Evolutionary conservation across 2,797 vertebrate genomes (phyloP).

Genomic region (Pantherophis vulpinus): DNA sequence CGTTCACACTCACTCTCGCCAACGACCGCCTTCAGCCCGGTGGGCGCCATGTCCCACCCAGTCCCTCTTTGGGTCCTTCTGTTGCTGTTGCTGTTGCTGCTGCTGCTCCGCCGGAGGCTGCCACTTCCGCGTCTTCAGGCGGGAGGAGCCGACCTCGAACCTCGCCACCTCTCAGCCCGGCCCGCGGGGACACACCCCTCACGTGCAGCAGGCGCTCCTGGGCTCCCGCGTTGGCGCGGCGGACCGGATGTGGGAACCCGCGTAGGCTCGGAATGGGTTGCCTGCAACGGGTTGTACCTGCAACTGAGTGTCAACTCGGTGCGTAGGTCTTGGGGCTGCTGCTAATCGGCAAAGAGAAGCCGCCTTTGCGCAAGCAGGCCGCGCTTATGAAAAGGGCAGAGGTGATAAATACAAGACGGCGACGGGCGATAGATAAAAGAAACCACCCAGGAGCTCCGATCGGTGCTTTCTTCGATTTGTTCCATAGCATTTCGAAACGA

Average conservation of each 20-base stretch:
- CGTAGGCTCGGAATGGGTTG: not conserved
- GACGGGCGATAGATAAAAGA: not conserved
- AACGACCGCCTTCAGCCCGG: slow-evolving; percentile 29
- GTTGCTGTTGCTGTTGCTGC: not conserved
- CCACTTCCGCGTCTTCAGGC: slow-evolving; percentile 6
- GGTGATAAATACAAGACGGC: not conserved
- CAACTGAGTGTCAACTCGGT: too few species aligned
- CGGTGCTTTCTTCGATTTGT: not conserved
- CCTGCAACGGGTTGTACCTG: not conserved
- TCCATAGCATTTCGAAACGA: not conserved
- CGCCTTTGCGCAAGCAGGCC: not conserved
- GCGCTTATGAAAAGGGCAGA: not conserved
- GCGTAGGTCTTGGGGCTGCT: not conserved
- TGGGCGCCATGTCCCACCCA: slow-evolving; percentile 2
- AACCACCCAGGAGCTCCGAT: not conserved
- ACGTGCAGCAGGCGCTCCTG: not conserved
- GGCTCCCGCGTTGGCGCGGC: too few species aligned
- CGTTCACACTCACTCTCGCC: slow-evolving; percentile 49
- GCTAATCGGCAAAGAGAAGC: not conserved
- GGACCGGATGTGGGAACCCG: not conserved
- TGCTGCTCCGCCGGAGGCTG: not conserved
- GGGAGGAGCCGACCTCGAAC: not conserved
- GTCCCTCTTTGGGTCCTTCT: not conserved
- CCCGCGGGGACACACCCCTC: not conserved
- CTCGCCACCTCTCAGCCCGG: not conserved